Evolutionary conservation across 2,888 invertebrate species (phyloP).

Genomic region (Parnassius glacialis): DNA sequence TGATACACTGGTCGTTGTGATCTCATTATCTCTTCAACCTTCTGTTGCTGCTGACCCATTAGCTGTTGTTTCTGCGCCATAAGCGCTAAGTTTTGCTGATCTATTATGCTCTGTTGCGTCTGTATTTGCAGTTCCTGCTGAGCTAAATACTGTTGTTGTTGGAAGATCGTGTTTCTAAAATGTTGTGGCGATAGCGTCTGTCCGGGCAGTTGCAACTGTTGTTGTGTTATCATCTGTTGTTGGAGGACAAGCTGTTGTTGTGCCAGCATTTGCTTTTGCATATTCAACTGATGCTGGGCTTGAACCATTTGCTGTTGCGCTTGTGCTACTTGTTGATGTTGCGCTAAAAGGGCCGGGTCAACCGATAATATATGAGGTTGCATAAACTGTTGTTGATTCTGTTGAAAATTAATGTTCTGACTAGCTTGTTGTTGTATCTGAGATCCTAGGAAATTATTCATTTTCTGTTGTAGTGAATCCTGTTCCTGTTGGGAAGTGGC

Average conservation of each 20-base stretch:
- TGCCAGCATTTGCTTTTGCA: constrained; percentile 73
- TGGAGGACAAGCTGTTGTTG: constrained; percentile 75
- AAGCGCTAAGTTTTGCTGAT: constrained; percentile 77
- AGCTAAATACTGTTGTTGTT: constrained; percentile 75
- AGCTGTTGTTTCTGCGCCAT: constrained; percentile 75
- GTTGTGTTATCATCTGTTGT: constrained; percentile 71
- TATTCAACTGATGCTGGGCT: constrained; percentile 71
- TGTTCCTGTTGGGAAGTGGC: constrained; percentile 42
- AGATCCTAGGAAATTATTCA: constrained; percentile 56
- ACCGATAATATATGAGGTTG: constrained; percentile 57
- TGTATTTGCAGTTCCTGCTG: constrained; percentile 77
- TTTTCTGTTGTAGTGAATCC: constrained; percentile 57
- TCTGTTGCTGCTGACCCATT: constrained; percentile 78
- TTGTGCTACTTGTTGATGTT: constrained; percentile 72
- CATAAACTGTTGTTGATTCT: constrained; percentile 55
- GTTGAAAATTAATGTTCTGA: constrained; percentile 54
- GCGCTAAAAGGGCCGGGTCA: constrained; percentile 62
- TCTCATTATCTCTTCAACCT: constrained; percentile 65
- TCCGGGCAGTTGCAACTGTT: constrained; percentile 67
- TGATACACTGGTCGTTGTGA: constrained; percentile 67
- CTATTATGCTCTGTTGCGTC: constrained; percentile 79
- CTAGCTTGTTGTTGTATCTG: constrained; percentile 56
- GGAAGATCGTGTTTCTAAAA: constrained; percentile 54
- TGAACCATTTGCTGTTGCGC: constrained; percentile 71
- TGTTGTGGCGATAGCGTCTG: constrained; percentile 74